These are phyloP conservation scores for Poecilia latipinna DNA, from an alignment of 2,113 vertebrate genomes.

Conservation along the genomic window DNA sequence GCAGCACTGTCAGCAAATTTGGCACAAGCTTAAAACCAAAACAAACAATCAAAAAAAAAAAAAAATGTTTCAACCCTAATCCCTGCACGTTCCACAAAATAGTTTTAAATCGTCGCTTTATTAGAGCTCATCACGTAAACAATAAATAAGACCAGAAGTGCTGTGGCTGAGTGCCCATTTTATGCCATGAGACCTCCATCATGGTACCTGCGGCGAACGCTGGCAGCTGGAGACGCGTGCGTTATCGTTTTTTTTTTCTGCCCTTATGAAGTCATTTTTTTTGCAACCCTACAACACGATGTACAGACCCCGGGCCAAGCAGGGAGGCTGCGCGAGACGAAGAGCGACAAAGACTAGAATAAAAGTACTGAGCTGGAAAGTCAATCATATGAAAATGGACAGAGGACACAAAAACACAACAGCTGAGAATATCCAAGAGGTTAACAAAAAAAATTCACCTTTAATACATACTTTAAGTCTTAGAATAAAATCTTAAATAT, in stretches of 20 bases:
- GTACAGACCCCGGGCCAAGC: constrained; percentile 63
- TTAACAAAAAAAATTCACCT: constrained; percentile 82
- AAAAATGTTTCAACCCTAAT: constrained; percentile 2
- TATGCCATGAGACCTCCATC: constrained; percentile 64
- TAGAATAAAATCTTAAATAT: constrained; percentile 82
- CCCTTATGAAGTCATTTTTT: constrained; percentile 57
- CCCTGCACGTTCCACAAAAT: constrained; percentile 28
- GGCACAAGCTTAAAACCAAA: constrained; percentile 12
- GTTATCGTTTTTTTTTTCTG: constrained; percentile 32
- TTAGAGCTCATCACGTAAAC: constrained; percentile 77
- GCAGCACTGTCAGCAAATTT: background rate
- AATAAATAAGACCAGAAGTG: constrained; percentile 81
- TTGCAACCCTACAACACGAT: constrained; percentile 66
- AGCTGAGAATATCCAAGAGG: constrained; percentile 76
- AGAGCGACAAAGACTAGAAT: constrained; percentile 68
- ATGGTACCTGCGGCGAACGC: constrained; percentile 52
- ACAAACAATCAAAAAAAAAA: background rate
- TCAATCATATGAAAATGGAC: constrained; percentile 76
- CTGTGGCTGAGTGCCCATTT: constrained; percentile 72
- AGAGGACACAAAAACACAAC: constrained; percentile 75
- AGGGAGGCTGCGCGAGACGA: constrained; percentile 62
- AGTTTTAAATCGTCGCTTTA: constrained; percentile 73
- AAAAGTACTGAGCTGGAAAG: constrained; percentile 71
- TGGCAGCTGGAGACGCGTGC: constrained; percentile 54
- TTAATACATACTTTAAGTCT: constrained; percentile 81